Conservation (phyloP, 2,797 vertebrate species). For the Enteromius argenteus region DNA sequence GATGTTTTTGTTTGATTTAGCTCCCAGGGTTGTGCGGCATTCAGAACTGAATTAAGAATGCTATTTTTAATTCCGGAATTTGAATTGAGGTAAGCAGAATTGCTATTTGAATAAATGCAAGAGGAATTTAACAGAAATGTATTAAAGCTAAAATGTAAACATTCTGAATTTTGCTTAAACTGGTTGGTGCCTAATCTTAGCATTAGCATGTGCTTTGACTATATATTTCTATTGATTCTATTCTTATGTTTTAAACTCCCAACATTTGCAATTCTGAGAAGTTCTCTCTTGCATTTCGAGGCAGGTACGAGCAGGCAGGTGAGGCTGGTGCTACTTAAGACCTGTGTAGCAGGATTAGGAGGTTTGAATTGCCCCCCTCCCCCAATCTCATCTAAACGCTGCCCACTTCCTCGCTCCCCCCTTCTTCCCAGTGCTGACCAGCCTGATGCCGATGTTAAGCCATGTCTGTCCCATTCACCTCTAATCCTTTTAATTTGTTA, state of each 20-base stretch:
- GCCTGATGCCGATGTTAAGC: conserved; percentile 75
- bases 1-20: conserved; percentile 36
- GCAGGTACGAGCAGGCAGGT: conserved; percentile 55
- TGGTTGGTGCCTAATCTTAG: background rate
- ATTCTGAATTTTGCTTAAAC: background rate
- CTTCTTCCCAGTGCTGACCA: conserved; percentile 69
- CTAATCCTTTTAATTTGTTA: conserved; percentile 83
- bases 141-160: background rate
- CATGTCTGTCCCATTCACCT: conserved; percentile 76
- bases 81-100: conserved; percentile 5
- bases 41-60: conserved; percentile 2
- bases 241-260: conserved; percentile 11
- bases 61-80: background rate
- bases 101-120: background rate
- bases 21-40: background rate
- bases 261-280: conserved; percentile 21
- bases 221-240: background rate
- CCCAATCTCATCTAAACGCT: conserved; percentile 52
- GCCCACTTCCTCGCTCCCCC: conserved; percentile 45
- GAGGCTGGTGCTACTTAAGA: conserved; percentile 44
- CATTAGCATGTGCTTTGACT: background rate
- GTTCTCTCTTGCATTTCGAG: conserved; percentile 23
- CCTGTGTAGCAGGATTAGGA: conserved; percentile 66
- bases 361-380: conserved; percentile 51
- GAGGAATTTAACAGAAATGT: background rate